Conservation (phyloP, 2,113 vertebrate species). For the Heteronetta atricapilla region DNA sequence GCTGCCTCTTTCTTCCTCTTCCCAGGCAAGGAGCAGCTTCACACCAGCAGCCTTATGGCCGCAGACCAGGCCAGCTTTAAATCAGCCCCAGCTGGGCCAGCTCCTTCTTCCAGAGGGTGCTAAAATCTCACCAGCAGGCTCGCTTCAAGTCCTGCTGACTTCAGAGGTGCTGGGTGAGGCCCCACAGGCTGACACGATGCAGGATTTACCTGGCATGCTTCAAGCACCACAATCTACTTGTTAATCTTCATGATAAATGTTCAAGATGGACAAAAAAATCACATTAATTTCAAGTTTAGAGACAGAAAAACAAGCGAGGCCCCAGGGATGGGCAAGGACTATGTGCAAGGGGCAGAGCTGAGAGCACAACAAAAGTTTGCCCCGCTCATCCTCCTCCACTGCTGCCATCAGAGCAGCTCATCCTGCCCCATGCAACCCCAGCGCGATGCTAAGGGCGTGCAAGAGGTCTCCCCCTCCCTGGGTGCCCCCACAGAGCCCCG, state of each 20-base stretch:
- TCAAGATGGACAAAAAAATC: fast-evolving
- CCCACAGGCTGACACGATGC: neutral
- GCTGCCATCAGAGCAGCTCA: neutral
- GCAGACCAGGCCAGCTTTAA: neutral
- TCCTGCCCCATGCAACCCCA: neutral
- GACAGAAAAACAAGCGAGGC: neutral
- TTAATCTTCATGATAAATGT: fast-evolving
- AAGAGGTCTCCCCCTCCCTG: neutral
- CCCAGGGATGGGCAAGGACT: neutral
- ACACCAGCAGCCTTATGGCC: neutral
- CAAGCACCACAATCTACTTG: neutral
- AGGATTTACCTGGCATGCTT: neutral
- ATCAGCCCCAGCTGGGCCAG: neutral
- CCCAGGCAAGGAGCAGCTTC: neutral
- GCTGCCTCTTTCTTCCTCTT: neutral
- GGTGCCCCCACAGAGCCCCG: neutral
- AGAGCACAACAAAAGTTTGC: fast-evolving
- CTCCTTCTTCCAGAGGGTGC: neutral
- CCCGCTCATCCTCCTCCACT: neutral
- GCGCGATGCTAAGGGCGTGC: neutral
- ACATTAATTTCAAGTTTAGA: neutral
- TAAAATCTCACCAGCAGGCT: neutral
- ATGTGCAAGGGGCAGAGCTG: neutral
- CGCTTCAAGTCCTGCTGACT: fast-evolving
- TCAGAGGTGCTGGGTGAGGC: neutral